A percentile compares a stretch with the other conserved stretches of the same genome.
These are phyloP conservation scores for Drosophila infuscata DNA, from an alignment of 2,888 invertebrate species.

Conservation along the genomic window DNA sequence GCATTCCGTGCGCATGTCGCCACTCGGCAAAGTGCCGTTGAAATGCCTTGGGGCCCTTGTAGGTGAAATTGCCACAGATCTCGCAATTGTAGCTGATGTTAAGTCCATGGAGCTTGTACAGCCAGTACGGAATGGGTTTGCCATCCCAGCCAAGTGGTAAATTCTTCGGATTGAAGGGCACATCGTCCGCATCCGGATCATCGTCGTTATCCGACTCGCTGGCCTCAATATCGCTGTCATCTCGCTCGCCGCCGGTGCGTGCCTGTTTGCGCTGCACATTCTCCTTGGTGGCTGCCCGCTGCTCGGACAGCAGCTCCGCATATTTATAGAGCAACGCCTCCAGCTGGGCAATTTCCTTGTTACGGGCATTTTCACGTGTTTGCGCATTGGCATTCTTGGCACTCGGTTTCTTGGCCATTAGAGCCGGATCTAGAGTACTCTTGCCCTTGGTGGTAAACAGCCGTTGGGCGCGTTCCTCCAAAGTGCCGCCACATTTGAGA, in stretches of 20 bases:
- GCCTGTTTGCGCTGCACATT: constrained; percentile 99
- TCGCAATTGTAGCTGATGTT: constrained; percentile 99
- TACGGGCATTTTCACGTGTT: constrained; percentile 88
- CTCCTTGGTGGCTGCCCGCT: constrained; percentile 96
- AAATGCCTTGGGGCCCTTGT: constrained; percentile 99
- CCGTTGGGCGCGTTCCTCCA: constrained; percentile 98
- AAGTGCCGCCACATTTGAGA: constrained; percentile 98
- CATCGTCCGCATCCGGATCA: constrained; percentile 94
- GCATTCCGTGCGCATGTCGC: constrained; percentile 97
- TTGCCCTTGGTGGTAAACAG: constrained; percentile 98
- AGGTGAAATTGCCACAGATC: constrained; percentile 99
- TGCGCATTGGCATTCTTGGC: constrained; percentile 86
- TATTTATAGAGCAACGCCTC: constrained; percentile 96
- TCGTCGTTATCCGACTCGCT: constrained; percentile 92
- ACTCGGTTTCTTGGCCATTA: constrained; percentile 94
- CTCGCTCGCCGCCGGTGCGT: constrained; percentile 95
- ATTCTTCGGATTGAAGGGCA: constrained; percentile 99
- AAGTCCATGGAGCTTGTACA: constrained; percentile 99
- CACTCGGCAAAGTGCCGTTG: constrained; percentile 99
- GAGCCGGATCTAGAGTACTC: constrained; percentile 94
- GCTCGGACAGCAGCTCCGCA: constrained; percentile 93
- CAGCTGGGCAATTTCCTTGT: constrained; percentile 94
- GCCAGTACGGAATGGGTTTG: constrained; percentile 97
- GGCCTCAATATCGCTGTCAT: constrained; percentile 96
- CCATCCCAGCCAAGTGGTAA: constrained; percentile 99